Conservation (phyloP, 2,797 vertebrate species). For the Agapornis canus region DNA sequence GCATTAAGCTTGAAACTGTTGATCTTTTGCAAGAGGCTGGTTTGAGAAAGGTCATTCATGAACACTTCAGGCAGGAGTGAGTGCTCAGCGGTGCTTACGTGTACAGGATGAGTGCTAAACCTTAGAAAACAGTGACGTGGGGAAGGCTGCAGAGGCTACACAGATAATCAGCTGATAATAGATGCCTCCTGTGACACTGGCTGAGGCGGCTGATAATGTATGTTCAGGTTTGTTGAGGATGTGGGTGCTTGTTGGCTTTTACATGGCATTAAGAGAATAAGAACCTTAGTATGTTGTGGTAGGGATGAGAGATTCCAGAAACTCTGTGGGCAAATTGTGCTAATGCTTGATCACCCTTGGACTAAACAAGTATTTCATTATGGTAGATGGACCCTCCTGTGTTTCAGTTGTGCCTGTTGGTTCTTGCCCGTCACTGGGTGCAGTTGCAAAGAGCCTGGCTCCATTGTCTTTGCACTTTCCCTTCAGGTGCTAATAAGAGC, state of each 20-base stretch:
- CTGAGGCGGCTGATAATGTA: not conserved
- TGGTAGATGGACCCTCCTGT: not conserved
- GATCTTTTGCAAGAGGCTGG: not conserved
- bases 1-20: not conserved
- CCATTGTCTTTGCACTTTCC: not conserved
- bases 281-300: not conserved
- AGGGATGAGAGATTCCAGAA: not conserved
- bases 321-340: not conserved
- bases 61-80: not conserved
- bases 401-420: not conserved
- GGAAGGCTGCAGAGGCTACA: not conserved
- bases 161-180: not conserved
- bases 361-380: not conserved
- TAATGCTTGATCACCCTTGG: not conserved
- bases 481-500: not conserved
- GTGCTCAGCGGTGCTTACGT: not conserved
- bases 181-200: not conserved
- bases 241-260: not conserved
- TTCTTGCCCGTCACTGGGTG: not conserved
- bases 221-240: not conserved
- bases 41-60: not conserved
- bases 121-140: not conserved
- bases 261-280: not conserved
- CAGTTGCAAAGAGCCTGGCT: not conserved
- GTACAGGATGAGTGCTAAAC: not conserved